Conservation (phyloP, 1,140 invertebrate species). For the Yoshiicerus persimilis region DNA sequence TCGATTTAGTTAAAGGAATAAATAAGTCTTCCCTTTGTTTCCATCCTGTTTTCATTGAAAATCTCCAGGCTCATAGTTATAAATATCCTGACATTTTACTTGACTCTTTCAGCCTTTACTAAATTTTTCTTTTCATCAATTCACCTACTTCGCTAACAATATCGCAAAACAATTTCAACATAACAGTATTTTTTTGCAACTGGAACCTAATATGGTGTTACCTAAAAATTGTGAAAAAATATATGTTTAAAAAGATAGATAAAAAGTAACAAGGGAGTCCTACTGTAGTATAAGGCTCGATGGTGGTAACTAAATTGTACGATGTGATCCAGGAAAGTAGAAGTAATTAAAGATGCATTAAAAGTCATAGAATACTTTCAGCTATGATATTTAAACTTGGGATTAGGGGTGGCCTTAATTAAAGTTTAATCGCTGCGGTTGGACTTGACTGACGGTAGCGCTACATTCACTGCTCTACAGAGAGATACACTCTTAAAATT, state of each 20-base stretch:
- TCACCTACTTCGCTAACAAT: neutral
- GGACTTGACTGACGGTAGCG: neutral
- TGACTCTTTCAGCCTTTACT: neutral
- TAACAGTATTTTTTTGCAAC: too few relatives aligned
- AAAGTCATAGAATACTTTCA: constrained; percentile 14
- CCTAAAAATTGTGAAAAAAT: too few relatives aligned
- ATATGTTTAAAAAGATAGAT: too few relatives aligned
- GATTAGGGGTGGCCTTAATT: neutral
- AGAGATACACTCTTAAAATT: neutral
- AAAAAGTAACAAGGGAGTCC: neutral
- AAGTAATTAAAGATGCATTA: constrained; percentile 7
- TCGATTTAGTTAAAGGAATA: neutral
- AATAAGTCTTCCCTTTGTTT: neutral
- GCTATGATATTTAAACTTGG: neutral
- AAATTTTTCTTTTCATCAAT: neutral
- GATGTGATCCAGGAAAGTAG: neutral
- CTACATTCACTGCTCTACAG: neutral
- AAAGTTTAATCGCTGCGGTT: neutral
- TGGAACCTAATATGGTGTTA: too few relatives aligned
- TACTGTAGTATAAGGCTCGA: neutral
- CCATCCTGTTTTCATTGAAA: neutral
- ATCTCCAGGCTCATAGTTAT: neutral
- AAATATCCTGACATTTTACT: neutral
- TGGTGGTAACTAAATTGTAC: too few relatives aligned
- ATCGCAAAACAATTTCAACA: too few relatives aligned